Conservation (phyloP, 2,797 vertebrate species). For the Anas bernieri region DNA sequence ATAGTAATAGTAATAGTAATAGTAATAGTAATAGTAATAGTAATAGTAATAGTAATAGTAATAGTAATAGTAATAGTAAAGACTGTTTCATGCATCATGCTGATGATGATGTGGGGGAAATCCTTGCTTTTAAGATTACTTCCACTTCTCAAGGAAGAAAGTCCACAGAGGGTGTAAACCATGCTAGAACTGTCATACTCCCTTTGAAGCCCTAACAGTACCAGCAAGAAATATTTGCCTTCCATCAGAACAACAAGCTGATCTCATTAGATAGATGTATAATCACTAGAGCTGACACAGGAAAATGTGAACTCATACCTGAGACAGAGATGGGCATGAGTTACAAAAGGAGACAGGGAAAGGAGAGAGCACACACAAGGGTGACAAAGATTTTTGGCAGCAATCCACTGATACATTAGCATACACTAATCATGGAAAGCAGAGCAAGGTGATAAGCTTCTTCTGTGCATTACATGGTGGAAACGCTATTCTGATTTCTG, state of each 20-base stretch:
- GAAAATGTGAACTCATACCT: not conserved
- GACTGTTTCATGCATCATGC: not conserved
- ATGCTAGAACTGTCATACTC: not conserved
- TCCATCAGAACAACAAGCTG: not conserved
- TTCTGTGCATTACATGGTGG: not conserved
- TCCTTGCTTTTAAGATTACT: not conserved
- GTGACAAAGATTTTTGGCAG: not conserved
- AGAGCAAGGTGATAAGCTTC: not conserved
- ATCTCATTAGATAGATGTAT: not conserved
- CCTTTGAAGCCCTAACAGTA: not conserved
- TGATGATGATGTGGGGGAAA: not conserved
- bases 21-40: no score
- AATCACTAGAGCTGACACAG: not conserved
- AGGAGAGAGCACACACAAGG: not conserved
- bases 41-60: no score
- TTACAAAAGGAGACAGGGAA: not conserved
- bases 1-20: not conserved
- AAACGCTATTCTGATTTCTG: not conserved
- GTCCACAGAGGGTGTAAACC: not conserved
- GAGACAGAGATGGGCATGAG: not conserved
- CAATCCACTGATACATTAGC: not conserved
- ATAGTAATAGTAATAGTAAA: not conserved
- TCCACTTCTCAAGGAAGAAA: not conserved
- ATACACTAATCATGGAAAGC: not conserved
- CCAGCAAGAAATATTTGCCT: not conserved